Base-by-base conservation (phyloP, 2,888 invertebrate species). In the Amitus sp. region DNA sequence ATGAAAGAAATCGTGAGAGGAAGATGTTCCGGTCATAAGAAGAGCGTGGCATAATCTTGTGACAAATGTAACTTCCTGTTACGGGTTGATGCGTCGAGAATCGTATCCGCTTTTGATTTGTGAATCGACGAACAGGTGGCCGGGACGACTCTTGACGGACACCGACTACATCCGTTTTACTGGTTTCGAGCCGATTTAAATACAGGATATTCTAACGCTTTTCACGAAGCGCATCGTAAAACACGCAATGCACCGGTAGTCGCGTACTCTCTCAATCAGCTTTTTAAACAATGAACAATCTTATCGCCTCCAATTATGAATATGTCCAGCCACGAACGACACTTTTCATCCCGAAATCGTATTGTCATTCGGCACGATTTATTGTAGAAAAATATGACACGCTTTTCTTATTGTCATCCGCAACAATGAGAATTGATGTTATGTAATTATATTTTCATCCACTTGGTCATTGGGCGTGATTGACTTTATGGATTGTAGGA, bases 31-130 rank as follows among this genome's bases (percentile, higher is more conserved):
- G n/a, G n/a, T n/a, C n/a, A n/a, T 33, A 33, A 6, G 33, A 33
- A 33, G n/a, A 34, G 40, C 51, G 47, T 55, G 47, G 47, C 47
- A 20, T 49, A 56, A 65, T 47, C 61, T 50, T 48, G 53, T 37
- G 51, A 54, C 65, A 54, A 63, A 59, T 48, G 59, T 18, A 10
- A 56, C 50, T 56, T 59, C 59, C 30, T 53, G 58, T 65, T 73
- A 71, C 72, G 74, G 69, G 65, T 66, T 71, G 79, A 69, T 77
- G 77, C 72, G 66, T 73, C 65, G 68, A 66, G 68, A 69, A 71
- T 72, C 70, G 68, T 77, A 78, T 81, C 81, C 81, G 81, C 75
- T 80, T 80, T 77, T 79, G 78, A 80, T 79, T 80, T 80, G 76
- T 74, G 71, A 78, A 65, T 55, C 61, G 47, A 19, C 47, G 62